Evolutionary conservation across 2,113 vertebrate genomes (phyloP).

Genomic region (Mobula birostris): DNA sequence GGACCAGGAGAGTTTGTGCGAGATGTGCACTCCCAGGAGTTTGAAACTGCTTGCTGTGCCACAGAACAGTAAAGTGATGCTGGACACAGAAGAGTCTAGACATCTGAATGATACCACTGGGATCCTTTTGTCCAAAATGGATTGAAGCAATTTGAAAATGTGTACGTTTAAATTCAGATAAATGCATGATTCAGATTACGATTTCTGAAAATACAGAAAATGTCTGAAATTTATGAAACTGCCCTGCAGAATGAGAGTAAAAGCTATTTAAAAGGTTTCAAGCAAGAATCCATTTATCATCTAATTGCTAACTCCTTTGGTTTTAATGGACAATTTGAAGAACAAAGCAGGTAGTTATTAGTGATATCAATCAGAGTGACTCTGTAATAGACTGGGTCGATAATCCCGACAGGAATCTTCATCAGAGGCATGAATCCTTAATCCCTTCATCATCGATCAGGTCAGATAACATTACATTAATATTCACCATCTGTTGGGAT

Average conservation of each 20-base stretch:
- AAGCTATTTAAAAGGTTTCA: background rate
- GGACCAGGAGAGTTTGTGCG: too few relatives aligned
- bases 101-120: background rate
- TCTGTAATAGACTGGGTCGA: slow-evolving; percentile 11
- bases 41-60: too few relatives aligned
- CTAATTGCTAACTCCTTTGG: slow-evolving; percentile 20
- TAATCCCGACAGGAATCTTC: background rate
- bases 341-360: slow-evolving; percentile 17
- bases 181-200: background rate
- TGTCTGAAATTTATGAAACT: background rate
- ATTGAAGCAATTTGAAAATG: background rate
- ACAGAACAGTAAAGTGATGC: too few relatives aligned
- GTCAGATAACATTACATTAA: background rate
- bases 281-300: slow-evolving; percentile 14
- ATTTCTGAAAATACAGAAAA: background rate
- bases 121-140: background rate
- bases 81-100: too few relatives aligned
- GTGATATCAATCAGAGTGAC: background rate
- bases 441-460: background rate
- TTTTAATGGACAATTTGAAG: background rate
- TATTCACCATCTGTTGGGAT: background rate
- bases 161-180: background rate
- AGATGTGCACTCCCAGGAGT: too few relatives aligned
- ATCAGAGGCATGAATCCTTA: background rate
- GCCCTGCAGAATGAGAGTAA: background rate